Evolutionary conservation across 1,140 invertebrate genomes (phyloP).

Genomic region (Cyphomyrmex costatus): DNA sequence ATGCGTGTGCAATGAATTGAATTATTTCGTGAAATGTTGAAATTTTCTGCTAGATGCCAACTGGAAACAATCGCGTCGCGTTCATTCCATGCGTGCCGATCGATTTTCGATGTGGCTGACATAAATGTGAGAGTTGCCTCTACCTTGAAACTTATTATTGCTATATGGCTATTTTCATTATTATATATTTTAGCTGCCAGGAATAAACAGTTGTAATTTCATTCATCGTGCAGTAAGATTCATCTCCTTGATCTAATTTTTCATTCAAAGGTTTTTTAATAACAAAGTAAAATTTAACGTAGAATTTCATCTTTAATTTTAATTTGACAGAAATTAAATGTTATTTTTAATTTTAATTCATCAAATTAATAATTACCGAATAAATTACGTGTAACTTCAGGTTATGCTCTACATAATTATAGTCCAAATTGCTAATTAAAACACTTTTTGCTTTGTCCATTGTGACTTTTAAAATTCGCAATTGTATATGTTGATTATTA

Average conservation of each 20-base stretch:
- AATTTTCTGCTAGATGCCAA: constrained; percentile 32
- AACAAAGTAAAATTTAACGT: background rate
- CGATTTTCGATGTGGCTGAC: constrained; percentile 58
- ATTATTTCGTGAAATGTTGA: constrained; percentile 33
- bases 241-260: background rate
- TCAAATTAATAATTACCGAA: background rate
- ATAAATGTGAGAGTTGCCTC: constrained; percentile 49
- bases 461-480: background rate
- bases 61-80: constrained; percentile 49
- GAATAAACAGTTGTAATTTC: constrained; percentile 22
- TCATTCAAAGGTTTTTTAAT: background rate
- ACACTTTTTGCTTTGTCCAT: background rate
- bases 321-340: background rate
- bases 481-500: background rate
- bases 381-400: background rate
- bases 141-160: constrained; percentile 55
- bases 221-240: background rate
- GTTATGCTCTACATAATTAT: background rate
- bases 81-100: constrained; percentile 37
- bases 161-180: constrained; percentile 38
- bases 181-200: constrained; percentile 31
- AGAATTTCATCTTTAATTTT: constrained; percentile 6
- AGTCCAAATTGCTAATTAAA: constrained; percentile 4
- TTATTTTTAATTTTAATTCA: constrained; percentile 17
- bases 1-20: background rate